Evolutionary conservation across 30 jellyfish, hydroid and myxozoan species (phyloP), one percentile per base, ranked within the genome.

Genomic region (Hydractinia symbiolongicarpus): DNA sequence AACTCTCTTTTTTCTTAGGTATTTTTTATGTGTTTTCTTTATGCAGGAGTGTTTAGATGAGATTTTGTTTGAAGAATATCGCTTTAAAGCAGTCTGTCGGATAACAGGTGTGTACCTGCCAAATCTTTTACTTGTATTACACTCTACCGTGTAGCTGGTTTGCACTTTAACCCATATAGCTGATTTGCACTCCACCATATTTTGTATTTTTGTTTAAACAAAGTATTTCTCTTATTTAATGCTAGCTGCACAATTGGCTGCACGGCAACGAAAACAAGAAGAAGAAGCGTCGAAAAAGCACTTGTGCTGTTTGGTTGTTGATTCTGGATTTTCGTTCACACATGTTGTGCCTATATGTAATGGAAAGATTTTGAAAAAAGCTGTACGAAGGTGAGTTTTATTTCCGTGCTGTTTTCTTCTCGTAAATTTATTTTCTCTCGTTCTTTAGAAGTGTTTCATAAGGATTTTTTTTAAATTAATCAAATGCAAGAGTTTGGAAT

Each of bases 241-340:
- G 44, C 44, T 30, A 91, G 96, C 95, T 66, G 96, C 98, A 51
- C 91, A 91, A 73, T 76, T 91, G 79, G 78, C 93, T 55, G 83
- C 88, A 0, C 62, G 8, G 67, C 79, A 86, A 55, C 75, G 50
- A 50, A 55, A 79, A 14, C 61, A 61, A 15, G 95, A 86, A 53
- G 71, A 79, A 14, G 62, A 64, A 9, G 44, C 44, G 44, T 30
- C 57, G n/a, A 82, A 81, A 53, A 85, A 76, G 61, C 86, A 84
- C 13, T 77, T 84, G 5, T 91, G 98, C 81, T 83, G 96, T 61
- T 54, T 93, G 14, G 95, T 93, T 54, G 94, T 93, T 8, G 99
- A 88, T 64, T 84, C 95, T 66, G 99, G 99, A 54, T 93, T 81
- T 74, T 93, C 99, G 49, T 93, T 88, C 85, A 89, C 96, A 8